Conservation (phyloP, 2,888 invertebrate species). For the Cynaeus angustus region DNA sequence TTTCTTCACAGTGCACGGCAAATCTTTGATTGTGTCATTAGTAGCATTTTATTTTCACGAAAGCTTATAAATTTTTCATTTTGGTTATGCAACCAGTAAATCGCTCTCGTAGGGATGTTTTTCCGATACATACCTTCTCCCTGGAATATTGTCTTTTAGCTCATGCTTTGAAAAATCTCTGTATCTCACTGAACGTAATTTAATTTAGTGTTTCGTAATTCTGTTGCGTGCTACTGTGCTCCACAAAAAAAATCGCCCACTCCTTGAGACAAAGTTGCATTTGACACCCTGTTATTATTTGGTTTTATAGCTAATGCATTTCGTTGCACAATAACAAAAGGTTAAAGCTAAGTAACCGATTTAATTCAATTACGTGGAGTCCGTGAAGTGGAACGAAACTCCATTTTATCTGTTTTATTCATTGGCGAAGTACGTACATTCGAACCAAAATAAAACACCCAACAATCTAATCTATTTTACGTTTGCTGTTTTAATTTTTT, state of each 20-base stretch:
- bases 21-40: too few species aligned
- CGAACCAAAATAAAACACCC: slow-evolving; percentile 2
- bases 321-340: slow-evolving; percentile 41
- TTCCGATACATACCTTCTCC: too few species aligned
- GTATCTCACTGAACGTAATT: too few species aligned
- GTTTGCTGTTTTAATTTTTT: neutral
- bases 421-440: slow-evolving; percentile 5
- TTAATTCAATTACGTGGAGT: slow-evolving; percentile 33
- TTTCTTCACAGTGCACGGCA: too few species aligned
- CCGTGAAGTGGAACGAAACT: slow-evolving; percentile 34
- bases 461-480: slow-evolving; percentile 2
- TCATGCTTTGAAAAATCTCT: too few species aligned
- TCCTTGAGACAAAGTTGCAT: slow-evolving; percentile 22
- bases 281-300: slow-evolving; percentile 25
- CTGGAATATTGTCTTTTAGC: too few species aligned
- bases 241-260: neutral
- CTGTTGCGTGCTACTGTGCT: neutral
- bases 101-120: too few species aligned
- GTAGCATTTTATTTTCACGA: too few species aligned
- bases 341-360: slow-evolving; percentile 41
- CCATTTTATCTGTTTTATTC: slow-evolving; percentile 26
- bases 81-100: too few species aligned
- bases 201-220: neutral
- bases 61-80: too few species aligned
- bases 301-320: slow-evolving; percentile 32